Base-by-base conservation (phyloP, 2,888 invertebrate genomes). In the Phymatocera aterrima region DNA sequence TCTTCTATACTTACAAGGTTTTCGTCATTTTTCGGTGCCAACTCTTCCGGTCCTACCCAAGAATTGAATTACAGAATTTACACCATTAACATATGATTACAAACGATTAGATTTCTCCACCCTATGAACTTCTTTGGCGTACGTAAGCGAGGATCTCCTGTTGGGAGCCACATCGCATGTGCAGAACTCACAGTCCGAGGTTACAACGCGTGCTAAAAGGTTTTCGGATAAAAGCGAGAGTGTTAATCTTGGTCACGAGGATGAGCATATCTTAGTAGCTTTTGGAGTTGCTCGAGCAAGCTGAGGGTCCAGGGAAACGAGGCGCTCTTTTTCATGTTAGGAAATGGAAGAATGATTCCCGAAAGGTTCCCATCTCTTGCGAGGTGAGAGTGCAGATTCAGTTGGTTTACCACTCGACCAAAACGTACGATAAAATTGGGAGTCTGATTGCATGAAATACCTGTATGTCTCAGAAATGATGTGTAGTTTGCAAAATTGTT, bases 141-240 rank as follows among this genome's bases (percentile, higher is more conserved):
- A n/a, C n/a, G n/a, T n/a, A n/a, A n/a, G n/a, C 34, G 72, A 48
- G 72, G 72, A 72, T 72, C 34, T n/a, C n/a, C n/a, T 65, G 18
- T 24, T 15, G 68, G 48, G 46, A 31, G 68, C 21, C 6, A 43
- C 31, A 34, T 28, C 31, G 34, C 10, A 28, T 48, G 51, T 34
- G 51, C 31, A n/a, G n/a, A 24, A 37, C 72, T 72, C 51, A 72
- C 72, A 72, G 72, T 31, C 51, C 18, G 2, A 18, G 51, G 43
- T 15, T 34, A 21, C 34, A 31, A 31, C 34, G 34, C 48, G 24
- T n/a, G 68, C 43, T 24, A 28, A 46, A 28, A 68, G 46, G 15
- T 28, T 24, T 24, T 24, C 21, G 28, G 46, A 46, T 68, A 68
- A 68, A 46, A 68, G 21, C 68, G 46, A 46, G 28, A 68, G 68